Percentiles rank a stretch among this genome's conserved stretches.
phyloP scores from a whole-genome alignment of 2,888 invertebrate genomes.

The Agriopis aurantiaria region DNA sequence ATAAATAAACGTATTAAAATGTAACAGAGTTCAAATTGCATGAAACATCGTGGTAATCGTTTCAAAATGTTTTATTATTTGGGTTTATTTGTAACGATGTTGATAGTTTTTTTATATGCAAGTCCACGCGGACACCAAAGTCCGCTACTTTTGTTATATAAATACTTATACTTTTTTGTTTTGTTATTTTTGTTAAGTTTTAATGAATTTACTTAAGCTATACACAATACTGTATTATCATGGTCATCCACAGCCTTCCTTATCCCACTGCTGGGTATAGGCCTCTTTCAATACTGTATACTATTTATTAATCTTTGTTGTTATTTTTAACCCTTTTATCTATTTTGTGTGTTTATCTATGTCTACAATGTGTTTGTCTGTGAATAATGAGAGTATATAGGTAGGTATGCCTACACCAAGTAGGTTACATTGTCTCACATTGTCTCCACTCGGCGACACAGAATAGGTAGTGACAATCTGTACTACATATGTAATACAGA shows the following conservation, averaged over 20 bases:
- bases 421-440: conserved; percentile 10
- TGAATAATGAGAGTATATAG: conserved; percentile 5
- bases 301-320: no score
- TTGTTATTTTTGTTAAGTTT: no score
- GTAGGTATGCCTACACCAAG: not conserved
- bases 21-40: not conserved
- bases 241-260: no score
- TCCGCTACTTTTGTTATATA: no score
- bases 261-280: no score
- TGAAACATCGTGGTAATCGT: not conserved
- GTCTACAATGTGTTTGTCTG: not conserved
- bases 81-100: not conserved
- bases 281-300: no score
- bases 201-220: no score
- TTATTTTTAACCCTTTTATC: not conserved
- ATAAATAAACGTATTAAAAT: not conserved
- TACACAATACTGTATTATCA: no score
- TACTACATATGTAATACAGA: conserved; percentile 57
- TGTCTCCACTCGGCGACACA: conserved; percentile 2
- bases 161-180: no score
- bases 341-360: not conserved
- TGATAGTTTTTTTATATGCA: no score
- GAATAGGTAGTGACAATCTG: conserved; percentile 2
- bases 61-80: not conserved
- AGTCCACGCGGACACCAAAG: no score